Conservation (phyloP, 1,140 invertebrate genomes). For the Drosophila sp. region DNA sequence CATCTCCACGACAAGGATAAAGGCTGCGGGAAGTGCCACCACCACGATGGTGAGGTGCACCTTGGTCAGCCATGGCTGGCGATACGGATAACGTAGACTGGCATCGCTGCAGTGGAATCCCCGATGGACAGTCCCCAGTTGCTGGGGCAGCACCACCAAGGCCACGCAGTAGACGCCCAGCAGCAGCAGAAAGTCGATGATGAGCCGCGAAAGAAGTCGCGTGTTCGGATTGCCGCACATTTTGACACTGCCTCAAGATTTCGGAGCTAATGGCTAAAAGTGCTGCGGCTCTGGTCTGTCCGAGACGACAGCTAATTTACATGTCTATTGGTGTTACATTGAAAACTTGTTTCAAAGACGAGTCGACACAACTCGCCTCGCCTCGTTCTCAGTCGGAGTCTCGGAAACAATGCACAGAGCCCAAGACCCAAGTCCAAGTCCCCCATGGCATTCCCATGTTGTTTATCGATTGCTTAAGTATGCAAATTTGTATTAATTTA, state of each 20-base stretch:
- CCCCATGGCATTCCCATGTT: conserved; percentile 36
- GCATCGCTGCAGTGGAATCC: conserved; percentile 76
- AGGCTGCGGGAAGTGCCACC: conserved; percentile 65
- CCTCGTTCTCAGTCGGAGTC: conserved; percentile 34
- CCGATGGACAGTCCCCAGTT: conserved; percentile 52
- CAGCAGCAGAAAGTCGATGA: conserved; percentile 75
- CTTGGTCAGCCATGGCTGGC: conserved; percentile 68
- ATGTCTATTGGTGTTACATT: conserved; percentile 47
- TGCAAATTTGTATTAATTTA: conserved; percentile 73
- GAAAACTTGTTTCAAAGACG: conserved; percentile 70
- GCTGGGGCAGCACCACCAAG: conserved; percentile 70
- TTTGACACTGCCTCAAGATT: conserved; percentile 59
- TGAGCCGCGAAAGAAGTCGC: conserved; percentile 73
- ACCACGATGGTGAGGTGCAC: conserved; percentile 70
- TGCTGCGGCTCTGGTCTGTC: conserved; percentile 18
- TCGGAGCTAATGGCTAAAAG: not conserved
- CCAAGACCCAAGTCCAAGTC: conserved; percentile 13
- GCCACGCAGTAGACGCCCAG: conserved; percentile 64
- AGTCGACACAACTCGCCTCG: too few relatives aligned
- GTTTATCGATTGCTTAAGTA: conserved; percentile 60
- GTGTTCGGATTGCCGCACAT: conserved; percentile 81
- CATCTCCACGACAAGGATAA: conserved; percentile 73
- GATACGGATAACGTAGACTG: conserved; percentile 67
- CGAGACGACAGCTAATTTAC: conserved; percentile 54
- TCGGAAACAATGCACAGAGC: conserved; percentile 35